A percentile compares a stretch with the other conserved stretches of the same genome.
Evolutionary conservation across 2,113 vertebrate genomes (phyloP).

Genomic region (Oriolus oriolus): DNA sequence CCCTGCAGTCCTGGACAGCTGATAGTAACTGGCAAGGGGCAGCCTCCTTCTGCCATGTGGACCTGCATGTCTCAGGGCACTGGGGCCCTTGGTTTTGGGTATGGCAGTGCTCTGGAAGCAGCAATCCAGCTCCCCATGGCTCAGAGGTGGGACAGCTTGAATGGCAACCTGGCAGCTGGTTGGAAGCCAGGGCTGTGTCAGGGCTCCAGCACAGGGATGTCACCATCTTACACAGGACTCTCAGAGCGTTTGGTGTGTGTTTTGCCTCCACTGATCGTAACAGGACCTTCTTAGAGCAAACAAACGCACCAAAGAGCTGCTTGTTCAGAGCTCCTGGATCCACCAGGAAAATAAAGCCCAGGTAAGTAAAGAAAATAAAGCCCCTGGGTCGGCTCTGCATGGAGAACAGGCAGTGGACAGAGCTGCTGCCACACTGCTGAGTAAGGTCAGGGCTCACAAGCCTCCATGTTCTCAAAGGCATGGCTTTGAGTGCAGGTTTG

Average conservation of each 20-base stretch:
- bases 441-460: background rate
- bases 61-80: background rate
- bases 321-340: background rate
- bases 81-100: background rate
- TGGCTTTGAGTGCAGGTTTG: background rate
- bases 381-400: background rate
- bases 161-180: accelerated
- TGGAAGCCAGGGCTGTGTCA: background rate
- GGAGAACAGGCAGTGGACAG: background rate
- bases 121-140: background rate
- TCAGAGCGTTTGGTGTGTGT: background rate
- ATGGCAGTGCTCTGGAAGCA: background rate
- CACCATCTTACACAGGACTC: background rate
- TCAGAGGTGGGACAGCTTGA: background rate
- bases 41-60: background rate
- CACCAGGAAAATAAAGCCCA: background rate
- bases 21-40: background rate
- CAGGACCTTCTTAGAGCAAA: background rate
- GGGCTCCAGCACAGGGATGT: background rate
- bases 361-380: too few relatives aligned
- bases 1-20: background rate
- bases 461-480: accelerated
- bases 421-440: background rate
- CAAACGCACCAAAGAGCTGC: background rate
- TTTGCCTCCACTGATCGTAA: background rate